These are phyloP conservation scores for Rhinoptilus africanus DNA, from an alignment of 2,113 vertebrate genomes.

Conservation along the genomic window DNA sequence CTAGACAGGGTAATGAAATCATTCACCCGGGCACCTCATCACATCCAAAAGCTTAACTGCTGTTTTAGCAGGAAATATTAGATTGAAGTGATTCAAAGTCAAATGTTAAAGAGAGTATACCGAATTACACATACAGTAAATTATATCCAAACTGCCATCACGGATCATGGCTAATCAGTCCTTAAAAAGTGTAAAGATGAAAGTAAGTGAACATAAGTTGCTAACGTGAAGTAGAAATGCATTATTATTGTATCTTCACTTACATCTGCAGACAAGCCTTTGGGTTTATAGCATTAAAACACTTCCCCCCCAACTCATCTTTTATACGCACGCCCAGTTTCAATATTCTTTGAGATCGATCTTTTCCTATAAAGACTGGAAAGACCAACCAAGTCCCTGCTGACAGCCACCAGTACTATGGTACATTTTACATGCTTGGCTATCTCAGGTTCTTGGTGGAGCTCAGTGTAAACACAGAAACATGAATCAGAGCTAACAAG, in stretches of 20 bases:
- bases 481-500: neutral
- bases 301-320: accelerated
- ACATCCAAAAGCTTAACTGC: neutral
- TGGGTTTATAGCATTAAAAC: neutral
- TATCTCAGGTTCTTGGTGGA: neutral
- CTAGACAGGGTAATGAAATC: neutral
- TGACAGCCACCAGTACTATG: neutral
- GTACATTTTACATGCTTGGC: accelerated
- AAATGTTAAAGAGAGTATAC: neutral
- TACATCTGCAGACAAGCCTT: accelerated
- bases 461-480: neutral
- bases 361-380: too few relatives aligned
- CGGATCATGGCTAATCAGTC: accelerated
- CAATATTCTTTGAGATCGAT: neutral
- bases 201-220: accelerated
- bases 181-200: neutral
- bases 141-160: neutral
- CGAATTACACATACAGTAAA: accelerated
- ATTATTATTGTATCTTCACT: too few relatives aligned
- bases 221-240: accelerated
- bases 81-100: neutral
- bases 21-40: neutral
- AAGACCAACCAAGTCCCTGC: accelerated
- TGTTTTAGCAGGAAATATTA: neutral
- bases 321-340: accelerated